Evolutionary conservation across 2,888 invertebrate genomes (phyloP), one percentile per base, ranked within the genome.

Genomic region (Cerceris rybyensis): DNA sequence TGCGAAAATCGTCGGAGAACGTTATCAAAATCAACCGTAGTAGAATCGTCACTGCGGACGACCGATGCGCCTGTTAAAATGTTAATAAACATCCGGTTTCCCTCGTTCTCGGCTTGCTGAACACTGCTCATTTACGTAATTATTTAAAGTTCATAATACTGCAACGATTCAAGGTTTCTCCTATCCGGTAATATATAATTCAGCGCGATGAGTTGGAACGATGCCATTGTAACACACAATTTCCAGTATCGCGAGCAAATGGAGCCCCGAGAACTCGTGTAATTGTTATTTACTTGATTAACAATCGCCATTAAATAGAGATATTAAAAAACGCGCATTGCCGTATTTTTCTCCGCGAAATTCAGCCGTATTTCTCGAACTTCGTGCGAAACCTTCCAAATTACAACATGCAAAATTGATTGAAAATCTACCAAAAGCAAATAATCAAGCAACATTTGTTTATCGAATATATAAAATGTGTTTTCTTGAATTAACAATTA

Each of bases 161-260:
- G 67, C 54, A 63, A 54, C 46, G 61, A 55, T 16, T 46, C 59
- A 14, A 17, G 50, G 58, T 64, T 43, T 13, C 71, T 52, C 39
- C 70, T 49, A 71, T 61, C 77, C 77, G 55, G 52, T 61, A 39
- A 42, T 63, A 57, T 63, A 79, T 73, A 79, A 78, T 66, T 79
- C 78, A 78, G 63, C 57, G 79, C 78, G 78, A 73, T 73, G 79
- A 66, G 78, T 65, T 79, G 79, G 79, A 79, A 70, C 78, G 68
- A 70, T 79, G 79, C 79, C 79, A 79, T 73, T 77, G 65, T 63
- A 46, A 69, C 63, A 63, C 65, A 69, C 65, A 79, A 78, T 72
- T 79, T 73, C 70, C 43, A 50, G 43, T 17, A 63, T 41, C 42
- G 60, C 60, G 50, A 39, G 60, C 61, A 54, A 66, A 67, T 66